Base-by-base conservation (phyloP, 1,140 invertebrate species). In the Eriocheir sinensis region DNA sequence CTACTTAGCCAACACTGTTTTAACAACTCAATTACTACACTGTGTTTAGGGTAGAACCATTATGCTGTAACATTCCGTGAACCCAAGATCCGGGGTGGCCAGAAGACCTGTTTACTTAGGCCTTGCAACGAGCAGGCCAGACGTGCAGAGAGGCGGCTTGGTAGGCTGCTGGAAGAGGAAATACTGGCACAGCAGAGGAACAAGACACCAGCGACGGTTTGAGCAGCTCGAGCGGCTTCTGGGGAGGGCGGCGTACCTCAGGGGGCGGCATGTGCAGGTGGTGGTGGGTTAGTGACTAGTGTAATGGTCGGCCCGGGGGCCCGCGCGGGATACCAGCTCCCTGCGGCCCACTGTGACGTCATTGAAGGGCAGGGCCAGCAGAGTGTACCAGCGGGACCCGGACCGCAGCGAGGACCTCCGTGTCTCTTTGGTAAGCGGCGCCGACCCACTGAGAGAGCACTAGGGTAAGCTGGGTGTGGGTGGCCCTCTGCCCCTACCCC, bases 351-450 rank as follows among this genome's bases (percentile, higher is more conserved):
- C 98, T 96, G 98, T 98, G 97, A 99, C 98, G 97, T 99, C 98
- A 96, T 98, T 98, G 97, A 99, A 99, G 95, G 98, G 98, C 96
- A 99, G 97, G 94, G 98, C 98, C 97, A 99, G 97, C 95, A 99
- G 97, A 93, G 98, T 98, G 97, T 98, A 98, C 98, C 98, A 98
- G 96, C 98, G 96, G 79, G 95, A 95, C 17, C 91, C 93, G 34
- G 91, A 85, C 36, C n/a, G 32, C 32, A 44, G 80, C 3, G 91
- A 32, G 40, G 94, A 90, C 27, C 83, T 89, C 53, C 91, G 44
- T 41, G 30, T 27, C 40, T 83, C 44, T 44, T 88, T 41, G 53
- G n/a, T 36, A 36, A 92, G 72, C 41, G 83, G 60, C 79, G 79
- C 41, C 88, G 95, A 85, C 44, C 86, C 89, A 90, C 91, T 90